Evolutionary conservation across 2,113 vertebrate species (phyloP).

Genomic region (Myiozetetes cayanensis): DNA sequence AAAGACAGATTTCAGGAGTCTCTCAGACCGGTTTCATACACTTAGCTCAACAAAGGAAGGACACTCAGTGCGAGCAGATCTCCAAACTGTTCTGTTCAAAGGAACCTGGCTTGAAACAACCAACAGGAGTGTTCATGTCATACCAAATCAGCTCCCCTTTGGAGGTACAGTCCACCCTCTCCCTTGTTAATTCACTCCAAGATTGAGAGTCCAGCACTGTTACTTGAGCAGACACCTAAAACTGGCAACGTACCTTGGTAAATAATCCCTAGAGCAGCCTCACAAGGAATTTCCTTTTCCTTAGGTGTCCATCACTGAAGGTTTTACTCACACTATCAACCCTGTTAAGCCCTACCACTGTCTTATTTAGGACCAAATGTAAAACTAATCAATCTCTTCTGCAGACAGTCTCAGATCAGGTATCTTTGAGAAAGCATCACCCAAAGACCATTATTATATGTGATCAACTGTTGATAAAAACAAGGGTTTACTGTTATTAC

Average conservation of each 20-base stretch:
- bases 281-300: background rate
- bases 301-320: background rate
- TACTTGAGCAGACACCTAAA: background rate
- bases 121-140: fast-evolving
- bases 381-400: background rate
- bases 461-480: background rate
- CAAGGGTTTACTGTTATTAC: fast-evolving
- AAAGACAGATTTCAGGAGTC: background rate
- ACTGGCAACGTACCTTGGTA: fast-evolving
- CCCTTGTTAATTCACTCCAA: background rate
- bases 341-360: background rate
- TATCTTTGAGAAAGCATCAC: background rate
- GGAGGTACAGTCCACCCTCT: background rate
- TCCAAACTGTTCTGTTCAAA: background rate
- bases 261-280: background rate
- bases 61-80: background rate
- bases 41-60: background rate
- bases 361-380: background rate
- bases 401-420: background rate
- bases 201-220: background rate
- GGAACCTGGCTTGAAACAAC: background rate
- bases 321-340: background rate
- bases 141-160: fast-evolving
- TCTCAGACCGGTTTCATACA: background rate
- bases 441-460: background rate